phyloP scores from a whole-genome alignment of 2,797 vertebrate genomes.

The Myoxocephalus aenaeus region DNA sequence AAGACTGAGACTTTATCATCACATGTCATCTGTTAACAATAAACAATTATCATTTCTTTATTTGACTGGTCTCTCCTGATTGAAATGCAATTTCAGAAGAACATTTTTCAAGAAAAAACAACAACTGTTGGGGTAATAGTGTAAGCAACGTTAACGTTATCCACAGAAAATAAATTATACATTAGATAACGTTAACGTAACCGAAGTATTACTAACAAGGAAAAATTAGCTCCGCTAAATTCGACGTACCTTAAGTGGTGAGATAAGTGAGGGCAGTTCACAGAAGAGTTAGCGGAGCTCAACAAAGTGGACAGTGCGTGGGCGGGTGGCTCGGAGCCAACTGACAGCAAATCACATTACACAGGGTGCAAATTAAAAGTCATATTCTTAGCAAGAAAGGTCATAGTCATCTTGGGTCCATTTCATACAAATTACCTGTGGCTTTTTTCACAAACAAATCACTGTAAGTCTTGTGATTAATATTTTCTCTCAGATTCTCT shows the following conservation, averaged over 20 bases:
- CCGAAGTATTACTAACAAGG: too few relatives aligned
- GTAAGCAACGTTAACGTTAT: background rate
- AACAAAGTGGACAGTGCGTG: background rate
- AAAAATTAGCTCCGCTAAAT: too few relatives aligned
- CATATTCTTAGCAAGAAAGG: background rate
- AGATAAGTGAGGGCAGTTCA: background rate
- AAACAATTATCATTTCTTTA: too few relatives aligned
- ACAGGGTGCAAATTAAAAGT: constrained; percentile 41
- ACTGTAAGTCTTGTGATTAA: background rate
- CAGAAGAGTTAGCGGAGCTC: background rate
- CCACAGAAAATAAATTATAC: background rate
- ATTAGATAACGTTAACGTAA: background rate
- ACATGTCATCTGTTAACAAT: too few relatives aligned
- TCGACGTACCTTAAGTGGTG: background rate
- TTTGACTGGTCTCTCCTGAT: too few relatives aligned
- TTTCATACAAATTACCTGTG: constrained; percentile 14
- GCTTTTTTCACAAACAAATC: background rate
- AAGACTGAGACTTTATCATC: too few relatives aligned
- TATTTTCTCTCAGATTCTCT: background rate
- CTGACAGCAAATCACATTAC: constrained; percentile 26
- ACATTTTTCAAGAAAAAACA: too few relatives aligned
- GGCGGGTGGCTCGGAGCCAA: constrained; percentile 11
- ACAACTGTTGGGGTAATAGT: background rate
- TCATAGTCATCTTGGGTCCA: constrained; percentile 32
- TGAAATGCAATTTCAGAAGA: too few relatives aligned